Percentiles rank a stretch among this genome's conserved stretches.
These are phyloP conservation scores for Empidonax alnorum DNA, from an alignment of 2,113 vertebrate genomes.

Conservation along the genomic window DNA sequence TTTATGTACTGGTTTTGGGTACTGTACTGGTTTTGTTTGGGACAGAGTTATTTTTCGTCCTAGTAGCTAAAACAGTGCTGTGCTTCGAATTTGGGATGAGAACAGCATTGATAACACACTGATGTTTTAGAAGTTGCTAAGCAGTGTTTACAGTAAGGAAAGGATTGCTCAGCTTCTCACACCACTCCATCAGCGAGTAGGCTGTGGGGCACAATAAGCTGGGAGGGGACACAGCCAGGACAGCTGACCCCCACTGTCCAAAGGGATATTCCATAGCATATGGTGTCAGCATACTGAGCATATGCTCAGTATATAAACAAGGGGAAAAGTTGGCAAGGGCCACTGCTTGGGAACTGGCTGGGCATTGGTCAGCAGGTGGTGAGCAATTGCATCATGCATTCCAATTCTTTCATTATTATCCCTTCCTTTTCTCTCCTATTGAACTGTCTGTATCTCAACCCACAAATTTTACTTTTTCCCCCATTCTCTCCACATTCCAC, in stretches of 20 bases:
- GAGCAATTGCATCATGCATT: neutral
- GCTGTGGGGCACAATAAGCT: neutral
- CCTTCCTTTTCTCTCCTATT: neutral
- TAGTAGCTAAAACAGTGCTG: neutral
- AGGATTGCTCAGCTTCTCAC: neutral
- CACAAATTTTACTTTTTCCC: neutral
- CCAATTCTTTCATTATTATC: neutral
- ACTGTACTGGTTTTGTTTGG: neutral
- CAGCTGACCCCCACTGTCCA: neutral
- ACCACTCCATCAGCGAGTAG: neutral
- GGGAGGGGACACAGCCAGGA: neutral
- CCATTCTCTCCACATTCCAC: neutral
- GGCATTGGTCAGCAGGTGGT: neutral
- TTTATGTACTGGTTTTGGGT: neutral
- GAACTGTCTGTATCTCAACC: neutral
- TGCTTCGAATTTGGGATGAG: neutral
- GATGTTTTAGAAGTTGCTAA: neutral
- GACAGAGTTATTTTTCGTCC: neutral
- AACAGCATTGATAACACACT: neutral
- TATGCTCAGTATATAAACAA: neutral
- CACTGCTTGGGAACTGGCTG: neutral
- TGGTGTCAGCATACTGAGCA: neutral
- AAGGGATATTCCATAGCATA: neutral
- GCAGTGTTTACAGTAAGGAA: neutral
- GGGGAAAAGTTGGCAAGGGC: neutral